Evolutionary conservation across 1,140 invertebrate genomes (phyloP).

Genomic region (Philopotamus ludificatus): DNA sequence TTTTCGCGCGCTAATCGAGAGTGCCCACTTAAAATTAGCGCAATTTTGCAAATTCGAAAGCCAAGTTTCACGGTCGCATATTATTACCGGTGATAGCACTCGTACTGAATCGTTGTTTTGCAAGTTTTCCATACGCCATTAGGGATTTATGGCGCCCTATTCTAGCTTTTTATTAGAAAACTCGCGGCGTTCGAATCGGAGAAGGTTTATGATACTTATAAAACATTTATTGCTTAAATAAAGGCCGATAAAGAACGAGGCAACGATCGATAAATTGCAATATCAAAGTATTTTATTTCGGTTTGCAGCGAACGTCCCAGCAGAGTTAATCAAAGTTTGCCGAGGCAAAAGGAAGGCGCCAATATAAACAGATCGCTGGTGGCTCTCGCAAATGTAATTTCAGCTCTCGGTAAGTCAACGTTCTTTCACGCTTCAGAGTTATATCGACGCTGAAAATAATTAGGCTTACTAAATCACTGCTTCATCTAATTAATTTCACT

Average conservation of each 20-base stretch:
- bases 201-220: too few relatives aligned
- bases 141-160: neutral
- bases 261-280: too few relatives aligned
- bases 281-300: neutral
- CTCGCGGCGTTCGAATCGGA: too few relatives aligned
- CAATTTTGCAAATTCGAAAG: too few relatives aligned
- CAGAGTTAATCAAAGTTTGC: conserved; percentile 31
- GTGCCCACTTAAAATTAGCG: too few relatives aligned
- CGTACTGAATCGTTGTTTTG: neutral
- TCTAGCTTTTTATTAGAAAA: neutral
- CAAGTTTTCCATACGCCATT: neutral
- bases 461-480: too few relatives aligned
- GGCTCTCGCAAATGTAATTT: conserved; percentile 76
- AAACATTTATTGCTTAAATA: too few relatives aligned
- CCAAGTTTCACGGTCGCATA: neutral
- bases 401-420: conserved; percentile 67
- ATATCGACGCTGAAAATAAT: too few relatives aligned
- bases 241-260: too few relatives aligned
- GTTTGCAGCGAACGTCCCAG: conserved; percentile 35
- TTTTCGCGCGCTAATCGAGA: too few relatives aligned
- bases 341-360: conserved; percentile 69
- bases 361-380: conserved; percentile 83
- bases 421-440: too few relatives aligned
- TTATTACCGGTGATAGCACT: neutral
- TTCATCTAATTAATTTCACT: too few relatives aligned